phyloP scores from a whole-genome alignment of 2,797 vertebrate species.

The Poecilia velifera region DNA sequence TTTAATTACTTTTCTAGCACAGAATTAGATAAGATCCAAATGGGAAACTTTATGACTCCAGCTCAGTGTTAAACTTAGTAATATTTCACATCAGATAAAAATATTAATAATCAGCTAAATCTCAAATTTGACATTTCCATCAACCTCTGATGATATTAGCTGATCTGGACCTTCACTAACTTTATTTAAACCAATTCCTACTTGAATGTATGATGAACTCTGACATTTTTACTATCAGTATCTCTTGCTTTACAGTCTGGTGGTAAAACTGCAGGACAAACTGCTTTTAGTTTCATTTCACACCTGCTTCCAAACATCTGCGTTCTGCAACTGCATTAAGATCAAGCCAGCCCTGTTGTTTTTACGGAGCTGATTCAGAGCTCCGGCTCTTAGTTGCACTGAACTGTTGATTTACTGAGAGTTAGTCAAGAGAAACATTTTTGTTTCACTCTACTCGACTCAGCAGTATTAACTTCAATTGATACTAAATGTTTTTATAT shows the following conservation, averaged over 20 bases:
- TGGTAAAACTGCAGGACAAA: conserved; percentile 5
- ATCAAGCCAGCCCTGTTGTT: neutral
- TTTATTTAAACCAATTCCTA: conserved; percentile 7
- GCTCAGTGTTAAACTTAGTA: neutral
- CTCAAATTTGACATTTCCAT: neutral
- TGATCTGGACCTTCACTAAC: neutral
- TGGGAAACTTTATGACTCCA: neutral
- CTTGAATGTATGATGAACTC: conserved; percentile 26
- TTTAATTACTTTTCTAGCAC: neutral
- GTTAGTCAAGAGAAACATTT: conserved; percentile 15
- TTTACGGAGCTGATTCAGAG: neutral
- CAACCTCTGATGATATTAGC: neutral
- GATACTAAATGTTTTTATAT: conserved; percentile 35
- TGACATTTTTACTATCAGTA: neutral
- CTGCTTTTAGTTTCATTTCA: neutral
- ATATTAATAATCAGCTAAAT: conserved; percentile 7
- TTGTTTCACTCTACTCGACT: conserved; percentile 37
- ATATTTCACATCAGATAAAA: conserved; percentile 1
- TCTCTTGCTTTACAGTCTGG: conserved; percentile 12
- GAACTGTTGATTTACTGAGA: conserved; percentile 21
- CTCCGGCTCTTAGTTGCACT: neutral
- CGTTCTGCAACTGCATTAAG: neutral
- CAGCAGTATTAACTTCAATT: conserved; percentile 50
- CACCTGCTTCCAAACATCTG: neutral
- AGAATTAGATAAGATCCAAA: neutral